Evolutionary conservation across 2,113 vertebrate genomes (phyloP).

Genomic region (Antigone vipio): DNA sequence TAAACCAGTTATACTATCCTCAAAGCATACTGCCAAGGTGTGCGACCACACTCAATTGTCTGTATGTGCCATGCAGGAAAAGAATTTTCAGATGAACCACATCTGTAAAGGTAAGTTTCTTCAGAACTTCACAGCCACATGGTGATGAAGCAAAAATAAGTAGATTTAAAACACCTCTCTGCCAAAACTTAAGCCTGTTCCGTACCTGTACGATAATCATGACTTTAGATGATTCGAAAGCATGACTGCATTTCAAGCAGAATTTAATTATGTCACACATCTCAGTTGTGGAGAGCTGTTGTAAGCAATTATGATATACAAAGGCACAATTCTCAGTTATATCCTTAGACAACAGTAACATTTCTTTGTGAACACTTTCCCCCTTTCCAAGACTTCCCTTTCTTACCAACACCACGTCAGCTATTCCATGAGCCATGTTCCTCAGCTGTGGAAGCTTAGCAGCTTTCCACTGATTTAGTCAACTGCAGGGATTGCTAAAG

Average conservation of each 20-base stretch:
- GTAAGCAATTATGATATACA: not conserved
- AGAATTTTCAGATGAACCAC: not conserved
- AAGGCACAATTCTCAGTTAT: not conserved
- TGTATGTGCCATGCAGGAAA: not conserved
- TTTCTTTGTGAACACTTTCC: not conserved
- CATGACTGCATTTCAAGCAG: not conserved
- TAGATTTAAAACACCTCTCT: not conserved
- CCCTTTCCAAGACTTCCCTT: not conserved
- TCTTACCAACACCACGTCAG: not conserved
- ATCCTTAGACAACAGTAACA: not conserved
- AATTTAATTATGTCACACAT: not conserved
- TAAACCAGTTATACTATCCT: not conserved
- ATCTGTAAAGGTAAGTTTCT: not conserved
- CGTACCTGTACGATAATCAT: not conserved
- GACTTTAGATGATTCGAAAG: not conserved
- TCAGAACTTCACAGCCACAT: not conserved
- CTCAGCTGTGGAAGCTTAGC: not conserved
- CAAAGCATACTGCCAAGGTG: not conserved
- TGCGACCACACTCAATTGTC: not conserved
- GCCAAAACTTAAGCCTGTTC: not conserved
- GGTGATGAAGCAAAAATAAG: not conserved
- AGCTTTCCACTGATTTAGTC: not conserved
- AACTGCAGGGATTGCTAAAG: not conserved
- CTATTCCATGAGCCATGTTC: not conserved
- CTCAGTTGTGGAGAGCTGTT: not conserved